These are phyloP conservation scores for Sminthurinus signatus DNA, from an alignment of 1,140 invertebrate species.

Conservation along the genomic window DNA sequence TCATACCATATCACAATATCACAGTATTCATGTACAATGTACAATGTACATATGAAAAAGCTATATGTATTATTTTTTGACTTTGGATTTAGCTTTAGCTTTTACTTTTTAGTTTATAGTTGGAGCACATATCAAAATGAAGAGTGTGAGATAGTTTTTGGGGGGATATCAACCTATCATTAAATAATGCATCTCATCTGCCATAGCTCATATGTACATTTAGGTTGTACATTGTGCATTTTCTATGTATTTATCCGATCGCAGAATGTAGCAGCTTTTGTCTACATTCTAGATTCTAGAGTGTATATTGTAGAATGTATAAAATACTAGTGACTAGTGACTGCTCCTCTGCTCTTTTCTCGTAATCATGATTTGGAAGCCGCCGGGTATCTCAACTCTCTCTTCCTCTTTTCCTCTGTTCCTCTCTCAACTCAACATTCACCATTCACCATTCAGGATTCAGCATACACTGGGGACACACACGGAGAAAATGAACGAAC, in stretches of 20 bases:
- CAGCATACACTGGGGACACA: constrained; percentile 27
- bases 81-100: no score
- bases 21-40: no score
- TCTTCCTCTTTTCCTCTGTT: no score
- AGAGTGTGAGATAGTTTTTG: constrained; percentile 30
- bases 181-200: constrained; percentile 36
- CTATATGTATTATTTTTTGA: no score
- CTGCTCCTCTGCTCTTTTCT: constrained; percentile 2
- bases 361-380: constrained; percentile 34
- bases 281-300: neutral
- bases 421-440: no score
- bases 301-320: neutral
- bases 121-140: constrained; percentile 32
- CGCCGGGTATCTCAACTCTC: constrained; percentile 35
- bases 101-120: no score
- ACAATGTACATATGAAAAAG: no score
- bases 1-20: no score
- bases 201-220: neutral
- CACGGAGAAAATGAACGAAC: constrained; percentile 32
- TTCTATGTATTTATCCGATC: no score
- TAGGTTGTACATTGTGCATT: no score
- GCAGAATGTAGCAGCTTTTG: no score
- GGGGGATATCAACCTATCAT: constrained; percentile 35
- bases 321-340: neutral
- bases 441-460: no score